These are phyloP conservation scores for Parambassis ranga DNA, from an alignment of 2,797 vertebrate genomes.

Conservation along the genomic window DNA sequence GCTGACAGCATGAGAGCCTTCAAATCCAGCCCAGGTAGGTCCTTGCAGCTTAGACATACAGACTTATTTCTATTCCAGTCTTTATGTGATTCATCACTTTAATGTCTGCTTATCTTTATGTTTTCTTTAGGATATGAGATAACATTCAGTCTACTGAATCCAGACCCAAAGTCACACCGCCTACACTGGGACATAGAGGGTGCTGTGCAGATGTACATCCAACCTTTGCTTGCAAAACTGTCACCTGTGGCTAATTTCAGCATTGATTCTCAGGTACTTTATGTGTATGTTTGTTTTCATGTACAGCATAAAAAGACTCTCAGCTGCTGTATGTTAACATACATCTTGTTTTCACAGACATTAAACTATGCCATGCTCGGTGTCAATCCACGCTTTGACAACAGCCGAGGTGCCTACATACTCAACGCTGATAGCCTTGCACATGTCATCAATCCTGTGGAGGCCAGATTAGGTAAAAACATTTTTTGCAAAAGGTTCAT, in stretches of 20 bases:
- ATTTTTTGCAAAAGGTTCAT: not conserved
- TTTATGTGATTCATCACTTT: not conserved
- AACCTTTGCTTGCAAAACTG: conserved; percentile 89
- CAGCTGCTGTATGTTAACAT: not conserved
- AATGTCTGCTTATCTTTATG: not conserved
- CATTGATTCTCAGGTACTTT: conserved; percentile 92
- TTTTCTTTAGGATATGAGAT: conserved; percentile 89
- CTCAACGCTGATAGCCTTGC: conserved; percentile 90
- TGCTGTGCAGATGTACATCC: conserved; percentile 85
- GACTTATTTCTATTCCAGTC: not conserved
- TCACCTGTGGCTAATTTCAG: conserved; percentile 90
- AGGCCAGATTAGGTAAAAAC: conserved; percentile 90
- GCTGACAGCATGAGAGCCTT: conserved; percentile 88
- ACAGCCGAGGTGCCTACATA: conserved; percentile 82
- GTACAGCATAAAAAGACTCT: not conserved
- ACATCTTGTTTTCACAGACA: conserved; percentile 76
- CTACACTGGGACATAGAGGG: conserved; percentile 93
- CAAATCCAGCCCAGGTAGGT: conserved; percentile 93
- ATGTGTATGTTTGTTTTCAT: not conserved
- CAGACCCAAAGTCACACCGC: conserved; percentile 90
- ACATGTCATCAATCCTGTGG: conserved; percentile 97
- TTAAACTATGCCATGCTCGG: conserved; percentile 92
- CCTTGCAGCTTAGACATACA: not conserved
- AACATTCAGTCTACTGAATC: conserved; percentile 96
- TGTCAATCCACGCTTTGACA: conserved; percentile 92